Base-by-base conservation (phyloP, 2,113 vertebrate genomes). In the Brachyistius frenatus region DNA sequence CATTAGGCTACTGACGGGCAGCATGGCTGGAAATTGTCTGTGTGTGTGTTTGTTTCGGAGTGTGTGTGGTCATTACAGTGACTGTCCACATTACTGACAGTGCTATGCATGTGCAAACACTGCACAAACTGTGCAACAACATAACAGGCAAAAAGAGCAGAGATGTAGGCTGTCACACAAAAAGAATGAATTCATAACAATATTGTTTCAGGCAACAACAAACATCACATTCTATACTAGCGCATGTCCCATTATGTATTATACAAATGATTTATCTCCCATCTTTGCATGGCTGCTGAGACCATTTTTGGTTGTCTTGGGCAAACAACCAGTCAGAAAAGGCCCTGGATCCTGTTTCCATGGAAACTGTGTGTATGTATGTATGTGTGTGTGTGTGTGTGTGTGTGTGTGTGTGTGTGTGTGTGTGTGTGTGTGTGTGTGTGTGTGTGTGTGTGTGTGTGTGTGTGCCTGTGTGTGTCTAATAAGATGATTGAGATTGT, bases 281-380 rank as follows among this genome's bases (percentile, higher is more conserved):
- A 82, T 91, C 88, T 80, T 83, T 86, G 67, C 72, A 84, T 55
- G 67, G 80, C 84, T 83, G 88, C 82, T 78, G 79, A 88, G 86
- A 83, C 80, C 83, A 88, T 78, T 89, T 90, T 89, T 90, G 81
- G 87, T 89, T 76, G 77, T 92, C 92, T 88, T 81, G 83, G 86
- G 83, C 86, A 89, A 88, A 93, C 91, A 91, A 86, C 87, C 87
- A 91, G 87, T 89, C 90, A 92, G 89, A 86, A 87, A 88, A 93
- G 82, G 82, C 86, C 86, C 86, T 84, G 85, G 88, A 88, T 93
- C 86, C 86, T 85, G 94, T 95, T 94, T 89, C 93, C 93, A 94
- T 94, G 94, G 94, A 93, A 95, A 94, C 94, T 86, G 86, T 78
- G 80, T 89, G 84, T 89, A 57, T 63, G 73, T 77, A 58, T 16